A percentile compares a stretch with the other conserved stretches of the same genome.
phyloP scores from a whole-genome alignment of 2,888 invertebrate genomes.

The Platypus cylindrus region DNA sequence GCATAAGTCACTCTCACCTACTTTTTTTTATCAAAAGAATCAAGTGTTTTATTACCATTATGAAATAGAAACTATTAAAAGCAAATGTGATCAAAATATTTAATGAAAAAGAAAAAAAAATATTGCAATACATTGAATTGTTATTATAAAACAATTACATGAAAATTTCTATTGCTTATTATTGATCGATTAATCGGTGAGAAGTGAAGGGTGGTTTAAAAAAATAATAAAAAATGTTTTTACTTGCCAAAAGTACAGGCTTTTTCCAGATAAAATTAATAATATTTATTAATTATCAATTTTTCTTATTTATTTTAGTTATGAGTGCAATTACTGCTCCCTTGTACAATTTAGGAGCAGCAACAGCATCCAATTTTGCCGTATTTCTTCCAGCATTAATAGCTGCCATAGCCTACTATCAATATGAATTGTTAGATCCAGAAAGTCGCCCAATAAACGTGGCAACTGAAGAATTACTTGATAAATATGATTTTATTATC shows the following conservation, averaged over 20 bases:
- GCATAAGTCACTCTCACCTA: too few species aligned
- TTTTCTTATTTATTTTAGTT: slow-evolving; percentile 20
- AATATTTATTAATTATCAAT: background rate
- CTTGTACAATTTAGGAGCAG: slow-evolving; percentile 54
- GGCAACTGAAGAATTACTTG: slow-evolving; percentile 48
- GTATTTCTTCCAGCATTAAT: slow-evolving; percentile 77
- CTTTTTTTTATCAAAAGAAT: too few species aligned
- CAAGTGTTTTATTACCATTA: too few species aligned
- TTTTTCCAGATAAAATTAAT: slow-evolving; percentile 2
- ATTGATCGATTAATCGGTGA: too few species aligned
- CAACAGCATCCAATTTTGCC: slow-evolving; percentile 54
- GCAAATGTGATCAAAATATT: slow-evolving; percentile 20
- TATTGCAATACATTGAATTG: too few species aligned
- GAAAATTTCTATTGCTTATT: too few species aligned
- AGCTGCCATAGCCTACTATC: slow-evolving; percentile 76
- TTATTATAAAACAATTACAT: too few species aligned
- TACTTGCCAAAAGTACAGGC: background rate
- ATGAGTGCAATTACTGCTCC: slow-evolving; percentile 59
- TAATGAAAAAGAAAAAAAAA: slow-evolving; percentile 12
- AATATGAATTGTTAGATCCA: slow-evolving; percentile 72
- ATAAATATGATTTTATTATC: slow-evolving; percentile 72
- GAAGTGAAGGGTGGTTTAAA: too few species aligned
- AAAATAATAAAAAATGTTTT: background rate
- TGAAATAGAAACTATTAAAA: too few species aligned
- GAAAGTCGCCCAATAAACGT: slow-evolving; percentile 67